phyloP scores from a whole-genome alignment of 2,888 invertebrate genomes.

The Drosophila mayaguana region DNA sequence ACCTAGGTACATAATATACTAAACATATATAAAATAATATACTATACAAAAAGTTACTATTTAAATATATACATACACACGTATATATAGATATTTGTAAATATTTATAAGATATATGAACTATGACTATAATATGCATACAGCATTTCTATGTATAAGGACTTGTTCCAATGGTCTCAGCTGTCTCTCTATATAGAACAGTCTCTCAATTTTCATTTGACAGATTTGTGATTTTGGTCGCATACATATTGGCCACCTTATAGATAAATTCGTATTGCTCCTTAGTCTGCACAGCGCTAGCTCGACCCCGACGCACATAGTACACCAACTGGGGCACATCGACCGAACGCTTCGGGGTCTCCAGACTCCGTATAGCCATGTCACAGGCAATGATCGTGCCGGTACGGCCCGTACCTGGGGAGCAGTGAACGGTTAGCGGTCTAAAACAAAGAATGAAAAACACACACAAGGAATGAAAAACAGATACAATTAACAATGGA shows the following conservation, averaged over 20 bases:
- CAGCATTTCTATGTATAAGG: conserved; percentile 57
- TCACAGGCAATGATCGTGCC: conserved; percentile 95
- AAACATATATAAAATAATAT: too few species aligned
- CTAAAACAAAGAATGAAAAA: conserved; percentile 83
- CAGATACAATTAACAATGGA: conserved; percentile 46
- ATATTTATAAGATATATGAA: conserved; percentile 27
- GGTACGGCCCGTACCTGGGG: conserved; percentile 95
- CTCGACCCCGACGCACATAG: conserved; percentile 93
- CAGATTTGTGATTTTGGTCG: conserved; percentile 92
- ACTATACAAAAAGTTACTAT: conserved; percentile 31
- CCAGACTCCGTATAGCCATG: conserved; percentile 94
- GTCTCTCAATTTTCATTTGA: conserved; percentile 86
- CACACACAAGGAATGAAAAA: conserved; percentile 50
- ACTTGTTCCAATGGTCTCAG: conserved; percentile 34
- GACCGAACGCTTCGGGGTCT: conserved; percentile 90
- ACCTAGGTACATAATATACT: conserved; percentile 28
- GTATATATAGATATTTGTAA: conserved; percentile 32
- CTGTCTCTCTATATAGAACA: conserved; percentile 22
- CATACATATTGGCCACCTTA: conserved; percentile 94
- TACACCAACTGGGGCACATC: conserved; percentile 95
- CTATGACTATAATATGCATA: conserved; percentile 57
- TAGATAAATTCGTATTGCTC: conserved; percentile 97
- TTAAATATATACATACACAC: conserved; percentile 25
- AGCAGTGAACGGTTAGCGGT: conserved; percentile 93
- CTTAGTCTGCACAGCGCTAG: conserved; percentile 94